These are phyloP conservation scores for Conger conger DNA, from an alignment of 2,113 vertebrate genomes.

Conservation along the genomic window DNA sequence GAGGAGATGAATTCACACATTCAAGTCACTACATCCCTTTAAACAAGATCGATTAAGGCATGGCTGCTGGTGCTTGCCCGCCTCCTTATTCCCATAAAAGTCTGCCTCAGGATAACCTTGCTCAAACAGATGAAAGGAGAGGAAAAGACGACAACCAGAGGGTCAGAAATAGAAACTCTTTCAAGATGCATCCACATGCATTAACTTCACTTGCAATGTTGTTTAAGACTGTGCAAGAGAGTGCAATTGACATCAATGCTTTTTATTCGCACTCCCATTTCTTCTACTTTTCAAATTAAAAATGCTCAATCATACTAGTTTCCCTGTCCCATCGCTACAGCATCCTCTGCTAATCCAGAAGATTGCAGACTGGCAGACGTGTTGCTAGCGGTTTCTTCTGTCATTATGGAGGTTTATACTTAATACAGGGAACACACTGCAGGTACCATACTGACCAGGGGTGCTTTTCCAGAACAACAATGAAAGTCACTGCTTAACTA, in stretches of 20 bases:
- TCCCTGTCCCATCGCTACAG: too few species aligned
- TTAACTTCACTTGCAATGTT: slow-evolving; percentile 36
- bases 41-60: slow-evolving; percentile 67
- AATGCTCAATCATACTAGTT: too few species aligned
- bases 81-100: slow-evolving; percentile 57
- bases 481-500: too few species aligned
- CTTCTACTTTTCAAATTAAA: too few species aligned
- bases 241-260: neutral
- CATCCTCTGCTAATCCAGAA: too few species aligned
- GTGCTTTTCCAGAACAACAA: neutral
- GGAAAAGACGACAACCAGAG: slow-evolving; percentile 59
- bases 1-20: slow-evolving; percentile 66
- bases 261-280: neutral
- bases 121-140: slow-evolving; percentile 65
- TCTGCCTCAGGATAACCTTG: slow-evolving; percentile 69
- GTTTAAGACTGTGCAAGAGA: neutral
- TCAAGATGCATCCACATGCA: slow-evolving; percentile 53
- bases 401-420: neutral
- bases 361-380: too few species aligned
- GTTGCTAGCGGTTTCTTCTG: neutral
- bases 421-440: neutral
- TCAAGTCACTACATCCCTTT: slow-evolving; percentile 60
- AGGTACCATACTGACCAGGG: neutral
- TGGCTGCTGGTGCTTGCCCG: slow-evolving; percentile 34
- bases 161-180: slow-evolving; percentile 55